These are phyloP conservation scores for Falco punctatus DNA, from an alignment of 2,113 vertebrate species.

Conservation along the genomic window DNA sequence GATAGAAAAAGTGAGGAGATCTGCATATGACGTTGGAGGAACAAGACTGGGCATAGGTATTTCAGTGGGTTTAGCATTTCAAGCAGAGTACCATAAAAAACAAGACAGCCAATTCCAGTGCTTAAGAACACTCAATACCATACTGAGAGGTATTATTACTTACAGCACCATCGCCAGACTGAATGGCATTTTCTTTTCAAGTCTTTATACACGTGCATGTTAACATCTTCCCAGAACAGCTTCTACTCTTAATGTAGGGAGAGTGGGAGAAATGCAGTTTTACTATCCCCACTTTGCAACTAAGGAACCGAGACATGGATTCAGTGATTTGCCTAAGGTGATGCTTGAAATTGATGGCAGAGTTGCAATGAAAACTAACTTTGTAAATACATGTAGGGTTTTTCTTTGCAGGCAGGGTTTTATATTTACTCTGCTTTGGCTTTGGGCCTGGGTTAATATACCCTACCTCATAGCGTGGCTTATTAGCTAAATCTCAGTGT, in stretches of 20 bases:
- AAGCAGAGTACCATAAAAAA: not conserved
- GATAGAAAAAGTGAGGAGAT: not conserved
- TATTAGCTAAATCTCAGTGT: not conserved
- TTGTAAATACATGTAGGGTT: not conserved
- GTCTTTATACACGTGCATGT: not conserved
- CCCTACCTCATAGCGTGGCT: not conserved
- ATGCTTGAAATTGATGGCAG: not conserved
- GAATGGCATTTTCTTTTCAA: constrained; percentile 1
- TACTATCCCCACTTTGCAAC: not conserved
- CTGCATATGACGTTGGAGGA: not conserved
- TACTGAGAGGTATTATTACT: not conserved
- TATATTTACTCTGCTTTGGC: constrained; percentile 3
- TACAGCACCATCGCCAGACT: not conserved
- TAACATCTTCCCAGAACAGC: not conserved
- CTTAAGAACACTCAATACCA: not conserved
- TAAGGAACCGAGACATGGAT: not conserved
- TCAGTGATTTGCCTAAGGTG: not conserved
- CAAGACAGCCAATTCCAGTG: not conserved
- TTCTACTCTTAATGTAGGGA: not conserved
- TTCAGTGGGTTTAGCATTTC: not conserved
- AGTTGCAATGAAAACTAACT: not conserved
- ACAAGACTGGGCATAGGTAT: not conserved
- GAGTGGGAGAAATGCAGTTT: not conserved
- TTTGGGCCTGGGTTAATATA: constrained; percentile 3
- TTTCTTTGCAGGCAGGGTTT: not conserved